A percentile compares a stretch with the other conserved stretches of the same genome.
Evolutionary conservation across 2,113 vertebrate species (phyloP).

Genomic region (Halcyon malimbica): DNA sequence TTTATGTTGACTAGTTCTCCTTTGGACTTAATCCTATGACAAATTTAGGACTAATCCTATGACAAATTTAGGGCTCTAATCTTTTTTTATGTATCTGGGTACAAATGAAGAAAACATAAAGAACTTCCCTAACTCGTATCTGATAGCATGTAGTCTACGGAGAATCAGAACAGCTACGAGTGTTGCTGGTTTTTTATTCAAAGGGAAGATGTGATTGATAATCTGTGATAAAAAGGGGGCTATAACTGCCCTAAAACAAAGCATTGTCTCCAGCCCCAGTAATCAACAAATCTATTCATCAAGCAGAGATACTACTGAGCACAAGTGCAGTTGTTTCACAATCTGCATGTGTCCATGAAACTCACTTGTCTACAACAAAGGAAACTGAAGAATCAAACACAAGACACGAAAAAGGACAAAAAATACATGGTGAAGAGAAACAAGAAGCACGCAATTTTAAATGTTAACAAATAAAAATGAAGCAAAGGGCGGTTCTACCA

Average conservation of each 20-base stretch:
- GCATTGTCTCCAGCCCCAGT: not conserved
- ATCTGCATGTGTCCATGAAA: not conserved
- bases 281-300: not conserved
- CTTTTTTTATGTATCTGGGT: not conserved
- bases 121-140: not conserved
- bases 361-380: not conserved
- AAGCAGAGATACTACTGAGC: not conserved
- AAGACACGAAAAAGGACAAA: not conserved
- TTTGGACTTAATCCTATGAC: not conserved
- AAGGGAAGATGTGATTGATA: not conserved
- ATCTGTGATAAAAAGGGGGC: not conserved
- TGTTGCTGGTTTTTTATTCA: not conserved
- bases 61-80: not conserved
- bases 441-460: not conserved
- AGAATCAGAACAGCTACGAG: not conserved
- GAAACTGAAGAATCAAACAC: not conserved
- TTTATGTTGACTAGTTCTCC: not conserved
- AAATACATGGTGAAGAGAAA: not conserved
- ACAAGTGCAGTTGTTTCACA: not conserved
- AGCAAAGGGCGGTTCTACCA: not conserved
- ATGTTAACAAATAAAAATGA: not conserved
- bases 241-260: not conserved
- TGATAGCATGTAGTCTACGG: not conserved
- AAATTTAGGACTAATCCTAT: not conserved
- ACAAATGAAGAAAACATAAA: not conserved